These are phyloP conservation scores for Cryptophagus acutangulus DNA, from an alignment of 2,888 invertebrate species.

Conservation along the genomic window DNA sequence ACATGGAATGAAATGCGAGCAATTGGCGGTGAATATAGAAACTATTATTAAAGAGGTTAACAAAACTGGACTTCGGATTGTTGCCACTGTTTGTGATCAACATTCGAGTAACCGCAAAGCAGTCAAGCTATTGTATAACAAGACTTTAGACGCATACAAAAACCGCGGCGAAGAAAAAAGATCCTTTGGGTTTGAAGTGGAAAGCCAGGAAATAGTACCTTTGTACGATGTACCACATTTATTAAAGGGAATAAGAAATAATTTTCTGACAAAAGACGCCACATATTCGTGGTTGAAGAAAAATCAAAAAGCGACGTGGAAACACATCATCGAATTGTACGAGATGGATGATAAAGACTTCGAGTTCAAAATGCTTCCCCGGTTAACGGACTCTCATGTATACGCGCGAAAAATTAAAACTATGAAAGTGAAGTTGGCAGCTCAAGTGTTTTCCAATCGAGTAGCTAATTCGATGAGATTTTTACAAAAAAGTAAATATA, in stretches of 20 bases:
- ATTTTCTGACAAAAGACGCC: not conserved
- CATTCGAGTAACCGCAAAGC: not conserved
- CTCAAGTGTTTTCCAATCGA: not conserved
- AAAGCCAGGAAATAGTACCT: not conserved
- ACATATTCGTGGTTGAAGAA: not conserved
- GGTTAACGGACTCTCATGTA: not conserved
- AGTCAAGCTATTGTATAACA: not conserved
- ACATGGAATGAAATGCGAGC: not conserved
- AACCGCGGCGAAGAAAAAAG: not conserved
- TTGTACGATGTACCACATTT: conserved; percentile 2
- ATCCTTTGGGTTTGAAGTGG: conserved; percentile 3
- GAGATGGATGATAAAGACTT: not conserved
- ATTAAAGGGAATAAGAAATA: conserved; percentile 1
- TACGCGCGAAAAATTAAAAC: not conserved
- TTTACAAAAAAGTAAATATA: too few relatives aligned
- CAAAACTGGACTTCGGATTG: not conserved
- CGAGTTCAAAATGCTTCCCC: not conserved
- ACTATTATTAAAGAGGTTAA: not conserved
- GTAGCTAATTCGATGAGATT: not conserved
- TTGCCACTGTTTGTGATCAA: conserved; percentile 4
- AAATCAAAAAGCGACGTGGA: not conserved
- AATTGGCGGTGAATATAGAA: not conserved
- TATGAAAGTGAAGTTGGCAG: conserved; percentile 2
- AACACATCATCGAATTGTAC: not conserved
- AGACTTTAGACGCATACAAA: not conserved